phyloP scores from a whole-genome alignment of 2,113 vertebrate species.

The Phocoena phocoena region DNA sequence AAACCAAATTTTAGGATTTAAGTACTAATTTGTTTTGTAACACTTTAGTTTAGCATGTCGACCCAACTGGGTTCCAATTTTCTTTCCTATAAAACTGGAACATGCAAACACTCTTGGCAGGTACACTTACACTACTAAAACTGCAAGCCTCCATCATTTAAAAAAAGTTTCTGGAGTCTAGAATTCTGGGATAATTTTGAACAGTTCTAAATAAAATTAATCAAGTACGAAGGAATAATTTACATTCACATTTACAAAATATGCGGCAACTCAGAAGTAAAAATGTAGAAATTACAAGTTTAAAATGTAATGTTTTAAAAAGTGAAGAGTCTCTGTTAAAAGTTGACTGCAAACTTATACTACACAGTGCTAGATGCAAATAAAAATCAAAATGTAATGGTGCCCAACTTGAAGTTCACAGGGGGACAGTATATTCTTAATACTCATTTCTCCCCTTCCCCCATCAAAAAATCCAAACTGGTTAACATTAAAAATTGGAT shows the following conservation, averaged over 20 bases:
- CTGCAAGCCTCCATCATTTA: neutral
- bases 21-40: neutral
- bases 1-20: neutral
- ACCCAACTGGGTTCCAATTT: neutral
- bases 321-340: neutral
- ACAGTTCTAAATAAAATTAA: constrained; percentile 3
- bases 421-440: neutral
- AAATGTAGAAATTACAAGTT: neutral
- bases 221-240: neutral
- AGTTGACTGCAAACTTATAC: neutral
- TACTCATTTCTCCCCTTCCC: neutral
- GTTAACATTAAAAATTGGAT: neutral
- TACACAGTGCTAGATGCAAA: neutral
- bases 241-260: constrained; percentile 40
- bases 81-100: neutral
- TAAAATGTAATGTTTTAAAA: constrained; percentile 47
- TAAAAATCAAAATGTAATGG: neutral
- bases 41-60: neutral
- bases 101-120: neutral
- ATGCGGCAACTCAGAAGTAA: neutral
- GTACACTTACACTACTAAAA: neutral
- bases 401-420: neutral
- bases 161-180: neutral
- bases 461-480: neutral
- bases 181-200: neutral